Percentiles rank a stretch among this genome's conserved stretches.
Evolutionary conservation across 1,140 invertebrate genomes (phyloP).

Genomic region (Papilio dardanus): DNA sequence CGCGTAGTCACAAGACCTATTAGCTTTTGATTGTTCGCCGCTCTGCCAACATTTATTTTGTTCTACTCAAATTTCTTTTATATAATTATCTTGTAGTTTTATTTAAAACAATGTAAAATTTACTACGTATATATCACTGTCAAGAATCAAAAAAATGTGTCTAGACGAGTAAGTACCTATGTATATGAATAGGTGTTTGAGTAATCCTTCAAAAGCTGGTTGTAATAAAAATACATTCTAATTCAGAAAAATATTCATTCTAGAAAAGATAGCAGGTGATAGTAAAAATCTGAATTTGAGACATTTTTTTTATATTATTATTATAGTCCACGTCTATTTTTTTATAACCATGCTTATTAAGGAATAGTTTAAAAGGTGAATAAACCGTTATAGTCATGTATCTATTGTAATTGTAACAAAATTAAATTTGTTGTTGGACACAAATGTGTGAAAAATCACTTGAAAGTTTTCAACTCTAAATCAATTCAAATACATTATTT

Average conservation of each 20-base stretch:
- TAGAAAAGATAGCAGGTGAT: too few species aligned
- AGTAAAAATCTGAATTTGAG: too few species aligned
- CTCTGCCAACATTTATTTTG: constrained; percentile 21
- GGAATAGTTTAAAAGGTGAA: neutral
- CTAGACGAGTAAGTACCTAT: too few species aligned
- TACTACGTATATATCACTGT: too few species aligned
- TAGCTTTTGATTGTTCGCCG: constrained; percentile 29
- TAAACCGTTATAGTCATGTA: neutral
- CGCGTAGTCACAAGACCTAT: constrained; percentile 24
- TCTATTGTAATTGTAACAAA: neutral
- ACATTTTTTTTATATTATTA: too few species aligned
- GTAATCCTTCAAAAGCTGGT: too few species aligned
- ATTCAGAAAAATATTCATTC: too few species aligned
- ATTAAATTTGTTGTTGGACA: neutral
- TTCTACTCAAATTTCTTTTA: constrained; percentile 21
- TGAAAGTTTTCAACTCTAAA: neutral
- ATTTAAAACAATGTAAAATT: constrained; percentile 18
- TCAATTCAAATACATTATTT: constrained; percentile 34
- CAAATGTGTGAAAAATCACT: neutral
- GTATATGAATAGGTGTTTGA: too few species aligned
- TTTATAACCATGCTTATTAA: too few species aligned
- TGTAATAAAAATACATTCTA: too few species aligned
- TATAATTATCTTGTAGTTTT: constrained; percentile 33
- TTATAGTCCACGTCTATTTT: too few species aligned
- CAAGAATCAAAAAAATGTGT: too few species aligned